Conservation (phyloP, 1,140 invertebrate genomes). For the Trichonephila clavata region DNA sequence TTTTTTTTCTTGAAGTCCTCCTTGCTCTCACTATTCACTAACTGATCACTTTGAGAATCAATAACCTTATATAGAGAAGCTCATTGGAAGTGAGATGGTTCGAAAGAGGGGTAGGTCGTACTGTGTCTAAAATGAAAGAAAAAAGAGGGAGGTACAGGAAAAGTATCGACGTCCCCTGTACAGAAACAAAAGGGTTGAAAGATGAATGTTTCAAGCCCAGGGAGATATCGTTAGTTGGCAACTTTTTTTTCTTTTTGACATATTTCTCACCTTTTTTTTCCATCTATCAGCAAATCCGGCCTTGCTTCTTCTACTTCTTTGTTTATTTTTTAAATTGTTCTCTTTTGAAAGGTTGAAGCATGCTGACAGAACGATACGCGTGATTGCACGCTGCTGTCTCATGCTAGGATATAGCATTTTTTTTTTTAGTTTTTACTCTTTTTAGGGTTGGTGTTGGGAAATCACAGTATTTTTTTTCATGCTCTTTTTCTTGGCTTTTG, state of each 20-base stretch:
- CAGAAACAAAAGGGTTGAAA: slow-evolving; percentile 67
- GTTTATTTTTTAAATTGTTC: slow-evolving; percentile 39
- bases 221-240: slow-evolving; percentile 64
- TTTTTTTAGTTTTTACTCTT: background rate
- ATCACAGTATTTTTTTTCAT: background rate
- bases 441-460: background rate
- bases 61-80: slow-evolving; percentile 53
- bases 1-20: background rate
- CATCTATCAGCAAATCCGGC: slow-evolving; percentile 2
- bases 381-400: slow-evolving; percentile 21
- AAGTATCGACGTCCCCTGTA: slow-evolving; percentile 13
- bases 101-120: background rate
- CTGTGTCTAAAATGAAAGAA: slow-evolving; percentile 15
- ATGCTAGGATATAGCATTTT: background rate
- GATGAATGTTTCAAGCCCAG: slow-evolving; percentile 49
- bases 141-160: background rate
- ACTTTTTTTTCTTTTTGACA: slow-evolving; percentile 33
- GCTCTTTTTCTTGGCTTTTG: background rate
- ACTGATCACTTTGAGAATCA: slow-evolving; percentile 60
- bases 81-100: slow-evolving; percentile 5
- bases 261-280: background rate
- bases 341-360: slow-evolving; percentile 43
- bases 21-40: background rate
- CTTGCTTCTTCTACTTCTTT: background rate
- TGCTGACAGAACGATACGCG: slow-evolving; percentile 56